Evolutionary conservation across 2,113 vertebrate species (phyloP).

Genomic region (Pandion haliaetus): DNA sequence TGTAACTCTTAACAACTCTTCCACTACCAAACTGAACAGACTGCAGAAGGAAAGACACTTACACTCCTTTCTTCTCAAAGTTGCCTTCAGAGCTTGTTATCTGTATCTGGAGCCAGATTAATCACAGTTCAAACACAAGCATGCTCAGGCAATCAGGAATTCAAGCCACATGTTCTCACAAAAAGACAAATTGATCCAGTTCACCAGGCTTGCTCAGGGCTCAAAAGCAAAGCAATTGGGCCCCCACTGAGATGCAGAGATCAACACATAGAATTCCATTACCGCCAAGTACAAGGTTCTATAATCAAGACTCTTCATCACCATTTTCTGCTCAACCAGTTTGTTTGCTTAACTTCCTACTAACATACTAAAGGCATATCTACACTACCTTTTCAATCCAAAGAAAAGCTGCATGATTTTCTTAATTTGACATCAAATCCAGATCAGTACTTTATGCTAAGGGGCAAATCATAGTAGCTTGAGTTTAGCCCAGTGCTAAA

Average conservation of each 20-base stretch:
- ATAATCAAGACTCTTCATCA: fast-evolving
- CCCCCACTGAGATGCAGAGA: background rate
- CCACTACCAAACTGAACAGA: background rate
- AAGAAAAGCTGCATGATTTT: background rate
- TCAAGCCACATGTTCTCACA: background rate
- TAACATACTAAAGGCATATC: background rate
- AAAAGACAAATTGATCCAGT: background rate
- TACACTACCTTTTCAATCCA: background rate
- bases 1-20: background rate
- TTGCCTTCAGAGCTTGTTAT: background rate
- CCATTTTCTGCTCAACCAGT: background rate
- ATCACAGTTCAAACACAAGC: background rate
- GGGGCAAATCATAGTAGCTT: background rate
- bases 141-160: background rate
- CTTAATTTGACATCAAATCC: background rate
- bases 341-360: background rate
- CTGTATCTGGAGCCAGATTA: background rate
- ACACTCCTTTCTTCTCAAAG: background rate
- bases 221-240: background rate
- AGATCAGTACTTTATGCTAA: background rate
- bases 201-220: background rate
- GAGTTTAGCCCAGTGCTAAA: background rate
- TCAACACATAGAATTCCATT: background rate
- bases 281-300: background rate
- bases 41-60: background rate